phyloP scores from a whole-genome alignment of 2,888 invertebrate genomes.

The Phengaris arion region DNA sequence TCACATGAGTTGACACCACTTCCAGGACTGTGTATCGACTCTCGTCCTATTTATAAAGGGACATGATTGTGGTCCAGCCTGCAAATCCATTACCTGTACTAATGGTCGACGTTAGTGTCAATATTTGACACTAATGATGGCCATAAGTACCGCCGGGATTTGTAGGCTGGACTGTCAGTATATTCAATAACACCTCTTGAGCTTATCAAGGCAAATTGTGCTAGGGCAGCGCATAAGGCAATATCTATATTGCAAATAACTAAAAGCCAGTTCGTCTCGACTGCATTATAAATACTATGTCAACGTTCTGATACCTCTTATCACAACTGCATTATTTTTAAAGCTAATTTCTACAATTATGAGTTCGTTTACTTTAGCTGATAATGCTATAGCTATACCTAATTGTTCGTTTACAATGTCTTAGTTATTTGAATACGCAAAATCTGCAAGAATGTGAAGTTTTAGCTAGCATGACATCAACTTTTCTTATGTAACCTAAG shows the following conservation, averaged over 20 bases:
- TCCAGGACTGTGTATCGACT: too few relatives aligned
- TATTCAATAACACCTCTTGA: neutral
- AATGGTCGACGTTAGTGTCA: too few relatives aligned
- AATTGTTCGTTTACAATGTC: constrained; percentile 13
- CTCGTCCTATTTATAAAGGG: too few relatives aligned
- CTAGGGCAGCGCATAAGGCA: neutral
- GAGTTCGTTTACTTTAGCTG: constrained; percentile 21
- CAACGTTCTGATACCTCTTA: constrained; percentile 19
- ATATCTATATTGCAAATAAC: neutral
- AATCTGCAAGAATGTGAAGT: neutral
- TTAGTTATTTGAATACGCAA: constrained; percentile 1
- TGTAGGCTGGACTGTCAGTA: too few relatives aligned
- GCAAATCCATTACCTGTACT: too few relatives aligned
- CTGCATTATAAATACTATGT: neutral
- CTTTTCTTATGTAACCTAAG: neutral
- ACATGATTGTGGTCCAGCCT: too few relatives aligned
- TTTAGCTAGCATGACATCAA: neutral
- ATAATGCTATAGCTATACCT: constrained; percentile 11
- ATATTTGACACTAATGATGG: too few relatives aligned
- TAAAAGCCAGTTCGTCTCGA: neutral
- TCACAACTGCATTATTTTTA: constrained; percentile 26
- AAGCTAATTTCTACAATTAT: constrained; percentile 14
- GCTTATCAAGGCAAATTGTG: neutral
- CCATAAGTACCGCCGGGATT: too few relatives aligned
- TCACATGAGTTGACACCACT: too few relatives aligned